Evolutionary conservation across 2,113 vertebrate species (phyloP).

Genomic region (Rousettus leschenaultii): DNA sequence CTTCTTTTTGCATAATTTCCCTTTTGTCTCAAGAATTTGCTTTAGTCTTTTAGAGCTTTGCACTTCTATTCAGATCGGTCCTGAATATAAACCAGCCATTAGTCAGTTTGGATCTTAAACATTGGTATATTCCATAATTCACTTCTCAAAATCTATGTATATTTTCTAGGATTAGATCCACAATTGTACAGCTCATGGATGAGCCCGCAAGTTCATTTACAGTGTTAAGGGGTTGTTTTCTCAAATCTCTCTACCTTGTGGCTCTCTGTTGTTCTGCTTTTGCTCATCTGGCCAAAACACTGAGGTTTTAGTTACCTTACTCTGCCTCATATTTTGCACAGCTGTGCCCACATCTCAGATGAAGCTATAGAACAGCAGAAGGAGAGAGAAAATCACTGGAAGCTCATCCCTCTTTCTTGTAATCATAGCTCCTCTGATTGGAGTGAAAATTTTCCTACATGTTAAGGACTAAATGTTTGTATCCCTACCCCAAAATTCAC

Average conservation of each 20-base stretch:
- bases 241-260: neutral
- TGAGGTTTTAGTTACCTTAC: neutral
- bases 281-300: neutral
- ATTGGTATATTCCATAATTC: neutral
- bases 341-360: neutral
- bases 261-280: neutral
- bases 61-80: no score
- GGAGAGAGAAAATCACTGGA: accelerated
- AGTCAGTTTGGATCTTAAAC: neutral
- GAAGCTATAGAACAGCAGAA: neutral
- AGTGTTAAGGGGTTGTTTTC: neutral
- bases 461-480: neutral
- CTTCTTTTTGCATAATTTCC: neutral
- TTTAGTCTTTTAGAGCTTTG: neutral
- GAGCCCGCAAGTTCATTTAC: neutral
- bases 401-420: neutral
- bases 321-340: no score
- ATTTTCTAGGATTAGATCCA: neutral
- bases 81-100: no score
- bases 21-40: neutral
- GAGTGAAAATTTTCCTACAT: neutral
- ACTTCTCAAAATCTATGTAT: neutral
- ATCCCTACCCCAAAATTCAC: neutral
- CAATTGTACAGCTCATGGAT: neutral
- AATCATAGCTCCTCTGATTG: neutral